Evolutionary conservation across 2,113 vertebrate species (phyloP).

Genomic region (Coptodon bakossiorum): DNA sequence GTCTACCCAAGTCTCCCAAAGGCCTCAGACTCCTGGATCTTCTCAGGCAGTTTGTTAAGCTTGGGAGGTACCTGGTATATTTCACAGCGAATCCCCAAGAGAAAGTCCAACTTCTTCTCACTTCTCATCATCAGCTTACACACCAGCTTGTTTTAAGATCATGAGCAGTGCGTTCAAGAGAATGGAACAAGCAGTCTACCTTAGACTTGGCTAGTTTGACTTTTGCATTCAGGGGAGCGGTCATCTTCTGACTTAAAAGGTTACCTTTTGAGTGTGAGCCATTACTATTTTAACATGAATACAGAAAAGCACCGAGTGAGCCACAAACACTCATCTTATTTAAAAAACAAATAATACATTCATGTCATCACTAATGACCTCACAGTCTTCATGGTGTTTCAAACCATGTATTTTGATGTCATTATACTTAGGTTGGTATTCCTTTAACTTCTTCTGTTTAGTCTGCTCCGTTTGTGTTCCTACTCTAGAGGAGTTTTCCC

Average conservation of each 20-base stretch:
- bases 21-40: conserved; percentile 83
- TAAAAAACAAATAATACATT: conserved; percentile 93
- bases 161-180: background rate
- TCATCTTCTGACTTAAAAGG: conserved; percentile 80
- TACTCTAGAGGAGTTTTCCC: conserved; percentile 79
- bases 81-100: conserved; percentile 86
- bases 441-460: conserved; percentile 71
- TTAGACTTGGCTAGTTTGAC: conserved; percentile 70
- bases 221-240: conserved; percentile 82
- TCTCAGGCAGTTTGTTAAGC: conserved; percentile 85
- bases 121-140: conserved; percentile 68
- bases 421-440: conserved; percentile 65
- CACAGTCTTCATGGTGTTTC: conserved; percentile 83
- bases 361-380: conserved; percentile 85
- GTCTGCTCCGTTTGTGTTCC: conserved; percentile 87
- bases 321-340: conserved; percentile 92
- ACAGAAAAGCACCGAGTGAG: conserved; percentile 82
- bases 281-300: conserved; percentile 87
- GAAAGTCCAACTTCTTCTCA: conserved; percentile 89
- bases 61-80: conserved; percentile 87
- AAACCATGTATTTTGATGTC: conserved; percentile 72
- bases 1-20: conserved; percentile 55
- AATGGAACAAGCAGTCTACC: conserved; percentile 1
- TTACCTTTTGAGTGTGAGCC: conserved; percentile 83
- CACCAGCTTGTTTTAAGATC: background rate